These are phyloP conservation scores for Lutjanus erythropterus DNA, from an alignment of 2,113 vertebrate species.

Conservation along the genomic window DNA sequence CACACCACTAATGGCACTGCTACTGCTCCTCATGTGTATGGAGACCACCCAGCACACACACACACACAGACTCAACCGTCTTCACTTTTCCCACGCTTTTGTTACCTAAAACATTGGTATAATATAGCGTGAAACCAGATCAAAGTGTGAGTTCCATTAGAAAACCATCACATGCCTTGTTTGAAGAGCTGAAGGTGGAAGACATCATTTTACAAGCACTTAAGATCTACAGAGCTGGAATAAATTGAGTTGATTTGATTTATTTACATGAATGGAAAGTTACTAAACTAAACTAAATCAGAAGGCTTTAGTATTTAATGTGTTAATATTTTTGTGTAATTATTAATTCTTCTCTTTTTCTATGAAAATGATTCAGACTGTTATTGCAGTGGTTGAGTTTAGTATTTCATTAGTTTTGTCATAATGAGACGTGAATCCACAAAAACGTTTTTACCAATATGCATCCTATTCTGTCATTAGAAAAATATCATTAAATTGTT, in stretches of 20 bases:
- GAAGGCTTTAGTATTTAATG: neutral
- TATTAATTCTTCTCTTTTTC: neutral
- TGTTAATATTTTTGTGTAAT: too few relatives aligned
- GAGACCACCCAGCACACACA: conserved; percentile 77
- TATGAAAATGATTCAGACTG: neutral
- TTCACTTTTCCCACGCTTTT: conserved; percentile 77
- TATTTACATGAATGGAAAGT: too few relatives aligned
- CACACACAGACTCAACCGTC: conserved; percentile 58
- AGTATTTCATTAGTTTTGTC: neutral
- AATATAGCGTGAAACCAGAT: conserved; percentile 61
- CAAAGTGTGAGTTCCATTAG: conserved; percentile 59
- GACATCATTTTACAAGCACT: neutral
- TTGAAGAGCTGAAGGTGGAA: conserved; percentile 17
- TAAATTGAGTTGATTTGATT: too few relatives aligned
- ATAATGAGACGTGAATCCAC: neutral
- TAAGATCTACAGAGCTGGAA: neutral
- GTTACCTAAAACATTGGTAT: conserved; percentile 57
- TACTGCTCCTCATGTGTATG: conserved; percentile 72
- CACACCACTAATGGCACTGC: conserved; percentile 84
- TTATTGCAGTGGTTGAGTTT: neutral
- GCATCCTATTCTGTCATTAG: neutral
- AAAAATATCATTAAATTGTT: too few relatives aligned
- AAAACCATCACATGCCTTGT: conserved; percentile 8
- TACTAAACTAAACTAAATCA: too few relatives aligned
- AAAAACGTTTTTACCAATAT: neutral